Percentiles rank a stretch among this genome's conserved stretches.
phyloP scores from a whole-genome alignment of 2,113 vertebrate genomes.

The Carettochelys insculpta region DNA sequence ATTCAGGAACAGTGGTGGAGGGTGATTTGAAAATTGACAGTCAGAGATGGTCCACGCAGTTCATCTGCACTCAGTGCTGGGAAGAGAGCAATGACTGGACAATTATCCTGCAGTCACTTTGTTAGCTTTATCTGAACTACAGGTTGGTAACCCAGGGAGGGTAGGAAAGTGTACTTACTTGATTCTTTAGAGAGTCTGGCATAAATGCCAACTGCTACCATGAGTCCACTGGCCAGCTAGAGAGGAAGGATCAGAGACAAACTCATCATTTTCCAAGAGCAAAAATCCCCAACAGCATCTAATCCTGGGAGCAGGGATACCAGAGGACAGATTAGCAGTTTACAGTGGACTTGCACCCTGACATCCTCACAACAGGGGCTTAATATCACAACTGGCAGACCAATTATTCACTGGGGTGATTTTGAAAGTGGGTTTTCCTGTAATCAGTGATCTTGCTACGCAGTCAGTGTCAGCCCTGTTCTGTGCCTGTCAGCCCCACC shows the following conservation, averaged over 20 bases:
- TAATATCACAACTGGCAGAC: not conserved
- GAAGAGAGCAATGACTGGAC: not conserved
- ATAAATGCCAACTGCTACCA: slow-evolving; percentile 82
- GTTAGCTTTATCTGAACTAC: not conserved
- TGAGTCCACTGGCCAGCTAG: slow-evolving; percentile 78
- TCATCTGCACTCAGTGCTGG: not conserved
- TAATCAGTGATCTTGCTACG: not conserved
- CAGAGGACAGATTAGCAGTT: not conserved
- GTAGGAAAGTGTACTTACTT: slow-evolving; percentile 68
- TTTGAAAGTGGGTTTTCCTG: not conserved
- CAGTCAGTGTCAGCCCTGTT: not conserved
- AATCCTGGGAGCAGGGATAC: no score
- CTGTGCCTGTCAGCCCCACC: not conserved
- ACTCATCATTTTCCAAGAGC: no score
- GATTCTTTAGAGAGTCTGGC: slow-evolving; percentile 80
- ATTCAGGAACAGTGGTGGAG: not conserved
- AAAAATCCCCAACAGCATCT: no score
- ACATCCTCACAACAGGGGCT: not conserved
- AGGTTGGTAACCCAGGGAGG: not conserved
- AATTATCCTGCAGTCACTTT: not conserved
- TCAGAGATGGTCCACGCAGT: not conserved
- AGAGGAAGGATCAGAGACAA: no score
- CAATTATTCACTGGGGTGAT: not conserved
- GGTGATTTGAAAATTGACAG: not conserved
- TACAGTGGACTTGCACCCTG: not conserved